Percentiles rank a stretch among this genome's conserved stretches.
phyloP scores from a whole-genome alignment of 2,888 invertebrate genomes.

The Hoplodrina blanda region DNA sequence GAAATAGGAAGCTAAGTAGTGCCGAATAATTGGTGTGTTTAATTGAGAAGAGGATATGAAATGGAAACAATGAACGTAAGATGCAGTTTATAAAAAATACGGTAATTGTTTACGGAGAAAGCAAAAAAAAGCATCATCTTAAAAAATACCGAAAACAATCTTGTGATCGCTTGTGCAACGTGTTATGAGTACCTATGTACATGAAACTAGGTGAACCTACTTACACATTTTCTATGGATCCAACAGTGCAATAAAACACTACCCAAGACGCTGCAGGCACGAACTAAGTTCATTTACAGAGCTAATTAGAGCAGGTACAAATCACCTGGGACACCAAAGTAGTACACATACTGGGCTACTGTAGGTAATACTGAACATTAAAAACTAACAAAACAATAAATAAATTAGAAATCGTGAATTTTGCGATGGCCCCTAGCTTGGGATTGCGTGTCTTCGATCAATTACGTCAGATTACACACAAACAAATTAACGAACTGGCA shows the following conservation, averaged over 20 bases:
- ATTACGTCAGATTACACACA: conserved; percentile 56
- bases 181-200: neutral
- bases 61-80: neutral
- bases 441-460: conserved; percentile 50
- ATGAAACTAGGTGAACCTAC: neutral
- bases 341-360: conserved; percentile 4
- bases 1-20: conserved; percentile 24
- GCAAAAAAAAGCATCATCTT: too few species aligned
- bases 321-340: conserved; percentile 42
- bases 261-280: conserved; percentile 34
- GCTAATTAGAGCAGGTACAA: conserved; percentile 47
- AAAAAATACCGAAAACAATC: neutral
- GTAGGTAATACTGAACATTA: conserved; percentile 29
- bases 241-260: conserved; percentile 39
- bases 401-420: conserved; percentile 11
- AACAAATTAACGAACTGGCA: conserved; percentile 50
- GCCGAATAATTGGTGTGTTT: conserved; percentile 11
- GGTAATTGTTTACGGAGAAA: too few species aligned
- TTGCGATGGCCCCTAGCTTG: conserved; percentile 9
- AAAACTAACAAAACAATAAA: neutral
- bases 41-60: neutral
- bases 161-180: neutral
- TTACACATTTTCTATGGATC: conserved; percentile 31
- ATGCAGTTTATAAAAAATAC: too few species aligned
- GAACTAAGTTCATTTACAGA: conserved; percentile 39